phyloP scores from a whole-genome alignment of 1,140 invertebrate genomes.

The Matsumurasca onukii region DNA sequence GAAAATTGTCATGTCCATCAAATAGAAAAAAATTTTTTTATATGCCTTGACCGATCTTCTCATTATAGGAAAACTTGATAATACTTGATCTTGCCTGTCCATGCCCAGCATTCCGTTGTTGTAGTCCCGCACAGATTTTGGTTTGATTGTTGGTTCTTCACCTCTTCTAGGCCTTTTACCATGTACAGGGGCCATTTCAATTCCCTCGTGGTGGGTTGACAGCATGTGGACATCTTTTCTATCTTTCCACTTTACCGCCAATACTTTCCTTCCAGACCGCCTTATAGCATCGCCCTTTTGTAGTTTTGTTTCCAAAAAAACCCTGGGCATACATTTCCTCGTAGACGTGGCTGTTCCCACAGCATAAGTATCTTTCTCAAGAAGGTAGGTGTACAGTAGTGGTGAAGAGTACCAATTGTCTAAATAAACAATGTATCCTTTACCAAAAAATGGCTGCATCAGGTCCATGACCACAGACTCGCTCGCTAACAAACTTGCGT shows the following conservation, averaged over 20 bases:
- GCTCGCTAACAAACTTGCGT: not conserved
- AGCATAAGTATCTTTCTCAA: not conserved
- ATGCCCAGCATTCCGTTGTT: not conserved
- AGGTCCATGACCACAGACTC: not conserved
- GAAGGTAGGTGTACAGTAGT: not conserved
- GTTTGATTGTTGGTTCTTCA: not conserved
- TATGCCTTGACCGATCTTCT: too few relatives aligned
- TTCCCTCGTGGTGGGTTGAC: not conserved
- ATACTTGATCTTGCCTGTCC: not conserved
- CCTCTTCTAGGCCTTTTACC: not conserved
- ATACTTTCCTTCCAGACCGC: not conserved
- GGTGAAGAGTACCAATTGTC: slow-evolving; percentile 2
- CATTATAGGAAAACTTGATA: too few relatives aligned
- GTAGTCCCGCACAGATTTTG: not conserved
- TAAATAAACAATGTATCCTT: not conserved
- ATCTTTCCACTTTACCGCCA: not conserved
- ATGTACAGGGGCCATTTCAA: not conserved
- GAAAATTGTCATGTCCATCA: too few relatives aligned
- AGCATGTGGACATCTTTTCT: not conserved
- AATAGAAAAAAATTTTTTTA: too few relatives aligned
- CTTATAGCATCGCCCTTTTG: not conserved
- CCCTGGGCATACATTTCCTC: too few relatives aligned
- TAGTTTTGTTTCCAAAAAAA: too few relatives aligned
- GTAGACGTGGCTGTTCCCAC: not conserved
- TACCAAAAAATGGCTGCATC: not conserved